Base-by-base conservation (phyloP, 2,113 vertebrate genomes). In the Myiozetetes cayanensis region DNA sequence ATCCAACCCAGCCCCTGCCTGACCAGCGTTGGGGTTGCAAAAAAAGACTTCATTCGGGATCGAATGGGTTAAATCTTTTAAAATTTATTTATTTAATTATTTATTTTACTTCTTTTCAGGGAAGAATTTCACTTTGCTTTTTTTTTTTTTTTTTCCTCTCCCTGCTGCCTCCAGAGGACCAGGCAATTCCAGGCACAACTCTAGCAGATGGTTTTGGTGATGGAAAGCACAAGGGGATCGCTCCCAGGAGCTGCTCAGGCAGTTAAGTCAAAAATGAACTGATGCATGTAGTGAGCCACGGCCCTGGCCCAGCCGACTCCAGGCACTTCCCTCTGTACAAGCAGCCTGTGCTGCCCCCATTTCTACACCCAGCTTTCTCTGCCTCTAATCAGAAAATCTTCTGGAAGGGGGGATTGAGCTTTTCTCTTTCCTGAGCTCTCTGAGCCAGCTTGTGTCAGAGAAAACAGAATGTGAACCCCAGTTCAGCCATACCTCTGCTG, bases 121-220 rank as follows among this genome's bases (percentile, higher is more conserved):
- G 94, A 97, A 97, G 94, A 89, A 94, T 96, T 96, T 95, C 79
- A 25, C 65, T 61, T 70, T 27, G 39, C n/a, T 8, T 63, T 83
- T 58, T 79, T 49, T 49, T 49, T 49, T 50, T 31, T 14, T 3
- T 0, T 14, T 8, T 1, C 5, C 4, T 16, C 85, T 94, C 94
- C 97, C 95, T 93, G 96, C 97, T 66, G 89, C 97, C 97, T 97
- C 96, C 85, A 94, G 96, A 98, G 96, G 97, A 91, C 65, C 63
- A 66, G 80, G 95, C 21, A 70, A 86, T 94, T 74, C 56, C 43
- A 93, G 82, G 74, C 94, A 81, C 93, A 87, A 6, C 87, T 80
- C 91, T 19, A 89, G 95, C 96, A 97, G 97, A 93, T 94, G 97
- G 96, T 81, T 97, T 93, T 90, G 68, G 94, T 21, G 72, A 80